These are phyloP conservation scores for Cynopterus brachyotis DNA, from an alignment of 2,113 vertebrate genomes.

Conservation along the genomic window DNA sequence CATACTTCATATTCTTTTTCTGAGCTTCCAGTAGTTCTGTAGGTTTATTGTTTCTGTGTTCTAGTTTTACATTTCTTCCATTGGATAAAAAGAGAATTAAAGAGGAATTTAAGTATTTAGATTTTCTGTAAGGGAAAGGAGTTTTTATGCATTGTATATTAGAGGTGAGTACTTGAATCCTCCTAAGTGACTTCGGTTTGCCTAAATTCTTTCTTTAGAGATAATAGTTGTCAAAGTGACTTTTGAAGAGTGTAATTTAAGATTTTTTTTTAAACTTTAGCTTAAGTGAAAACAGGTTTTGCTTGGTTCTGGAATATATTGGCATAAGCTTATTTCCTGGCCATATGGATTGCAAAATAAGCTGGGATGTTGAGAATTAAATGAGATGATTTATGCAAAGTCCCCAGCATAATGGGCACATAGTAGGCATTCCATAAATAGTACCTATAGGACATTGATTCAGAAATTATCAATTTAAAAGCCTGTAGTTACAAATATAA, in stretches of 20 bases:
- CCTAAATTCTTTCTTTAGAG: constrained; percentile 40
- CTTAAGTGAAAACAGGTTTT: constrained; percentile 67
- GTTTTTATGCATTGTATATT: not conserved
- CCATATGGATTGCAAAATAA: constrained; percentile 72
- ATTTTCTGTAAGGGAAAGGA: not conserved
- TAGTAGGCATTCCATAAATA: constrained; percentile 74
- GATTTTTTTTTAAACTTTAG: constrained; percentile 51
- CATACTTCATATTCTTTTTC: not conserved
- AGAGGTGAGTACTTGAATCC: not conserved
- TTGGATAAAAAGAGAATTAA: not conserved
- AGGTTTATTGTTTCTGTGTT: not conserved
- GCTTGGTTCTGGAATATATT: constrained; percentile 38
- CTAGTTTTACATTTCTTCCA: not conserved
- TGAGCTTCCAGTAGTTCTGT: not conserved
- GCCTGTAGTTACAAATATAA: constrained; percentile 29
- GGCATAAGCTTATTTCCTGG: constrained; percentile 68
- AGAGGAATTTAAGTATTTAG: not conserved
- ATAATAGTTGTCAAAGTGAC: constrained; percentile 45
- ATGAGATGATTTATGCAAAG: constrained; percentile 74
- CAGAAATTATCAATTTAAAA: constrained; percentile 58
- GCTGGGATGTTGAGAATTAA: constrained; percentile 56
- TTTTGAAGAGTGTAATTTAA: constrained; percentile 48
- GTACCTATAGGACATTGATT: constrained; percentile 45
- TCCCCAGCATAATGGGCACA: constrained; percentile 57
- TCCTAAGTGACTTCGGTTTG: not conserved